Evolutionary conservation across 2,888 invertebrate species (phyloP), one percentile per base, ranked within the genome.

Genomic region (Lithophane leautieri): DNA sequence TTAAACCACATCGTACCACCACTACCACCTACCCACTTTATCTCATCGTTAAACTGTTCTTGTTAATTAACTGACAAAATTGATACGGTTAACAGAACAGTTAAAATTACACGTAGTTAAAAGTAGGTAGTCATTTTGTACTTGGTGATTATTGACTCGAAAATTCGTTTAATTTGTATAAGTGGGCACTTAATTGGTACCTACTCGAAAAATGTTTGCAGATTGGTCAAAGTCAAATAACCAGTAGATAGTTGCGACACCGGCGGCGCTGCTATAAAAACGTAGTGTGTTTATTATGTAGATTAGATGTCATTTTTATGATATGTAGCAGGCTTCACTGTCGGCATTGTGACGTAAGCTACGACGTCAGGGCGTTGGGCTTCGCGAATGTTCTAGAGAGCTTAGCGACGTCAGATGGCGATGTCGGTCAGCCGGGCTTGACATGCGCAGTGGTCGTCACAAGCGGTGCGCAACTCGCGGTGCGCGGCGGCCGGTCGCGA

Each of bases 361-460:
- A n/a, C n/a, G 91, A 93, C 92, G 93, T 93, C 92, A 91, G 82
- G 72, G 75, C 82, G 62, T 76, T 76, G 73, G 77, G 86, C 83
- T 89, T 91, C 89, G 62, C 91, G 93, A 94, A 93, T 90, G 86
- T 94, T 93, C 93, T 88, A 89, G 83, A 86, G 83, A 65, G 44
- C 72, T 76, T 78, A 70, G 77, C 88, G 85, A 86, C 90, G 90
- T 90, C 91, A 88, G 87, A 69, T 79, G 79, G 75, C 79, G 87
- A 69, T 79, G 79, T 74, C 79, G 78, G 83, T 75, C 88, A 86
- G 79, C 75, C 72, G 86, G 83, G 85, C 72, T 71, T 79, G 81
- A 80, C 88, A 81, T 88, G 88, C 88, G 88, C 89, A 88, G 70
- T 84, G 42, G 71, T 70, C 66, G 47, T 56, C 63, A 60, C 28